phyloP scores from a whole-genome alignment of 2,113 vertebrate genomes.

The Rhinopithecus roxellana region DNA sequence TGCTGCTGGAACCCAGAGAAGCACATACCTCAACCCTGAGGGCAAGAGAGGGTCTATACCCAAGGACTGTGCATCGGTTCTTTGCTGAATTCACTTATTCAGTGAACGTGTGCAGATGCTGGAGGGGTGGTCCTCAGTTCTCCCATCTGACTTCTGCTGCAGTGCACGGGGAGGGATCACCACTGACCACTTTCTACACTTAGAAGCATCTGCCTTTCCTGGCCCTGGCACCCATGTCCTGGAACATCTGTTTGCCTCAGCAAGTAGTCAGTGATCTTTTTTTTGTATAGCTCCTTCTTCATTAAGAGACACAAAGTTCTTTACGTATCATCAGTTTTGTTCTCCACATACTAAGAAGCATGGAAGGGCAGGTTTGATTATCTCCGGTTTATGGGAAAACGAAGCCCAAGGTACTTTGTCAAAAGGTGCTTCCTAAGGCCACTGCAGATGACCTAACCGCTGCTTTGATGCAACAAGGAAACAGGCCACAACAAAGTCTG shows the following conservation, averaged over 20 bases:
- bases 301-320: background rate
- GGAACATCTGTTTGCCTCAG: background rate
- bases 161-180: background rate
- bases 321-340: background rate
- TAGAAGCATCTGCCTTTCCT: background rate
- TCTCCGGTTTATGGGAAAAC: background rate
- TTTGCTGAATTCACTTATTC: background rate
- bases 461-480: background rate
- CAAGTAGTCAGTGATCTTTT: background rate
- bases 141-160: background rate
- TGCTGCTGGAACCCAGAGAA: background rate
- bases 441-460: accelerated
- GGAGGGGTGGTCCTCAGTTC: background rate
- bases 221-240: background rate
- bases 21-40: no score
- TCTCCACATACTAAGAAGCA: background rate
- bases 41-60: no score
- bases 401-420: background rate
- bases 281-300: conserved; percentile 25
- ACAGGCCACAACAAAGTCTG: background rate
- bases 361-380: background rate
- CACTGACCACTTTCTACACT: background rate
- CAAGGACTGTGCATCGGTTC: background rate
- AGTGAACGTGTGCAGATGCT: background rate
- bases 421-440: background rate